Evolutionary conservation across 2,888 invertebrate species (phyloP).

Genomic region (Patella pellucida): DNA sequence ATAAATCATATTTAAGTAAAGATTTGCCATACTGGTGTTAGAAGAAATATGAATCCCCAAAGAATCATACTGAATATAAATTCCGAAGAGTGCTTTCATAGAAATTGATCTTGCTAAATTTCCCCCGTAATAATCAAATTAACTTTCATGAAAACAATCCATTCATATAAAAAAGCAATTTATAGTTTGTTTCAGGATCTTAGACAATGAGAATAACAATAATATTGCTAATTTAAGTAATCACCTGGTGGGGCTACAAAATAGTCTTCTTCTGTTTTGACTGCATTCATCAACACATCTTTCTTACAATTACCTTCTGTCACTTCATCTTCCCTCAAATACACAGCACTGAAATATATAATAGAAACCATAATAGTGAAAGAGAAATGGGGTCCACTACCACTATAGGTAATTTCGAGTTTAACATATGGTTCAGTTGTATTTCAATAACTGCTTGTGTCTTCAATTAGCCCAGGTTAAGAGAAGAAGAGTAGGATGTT

Average conservation of each 20-base stretch:
- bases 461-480: too few species aligned
- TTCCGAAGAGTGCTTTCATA: too few species aligned
- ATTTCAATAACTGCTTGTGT: too few species aligned
- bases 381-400: too few species aligned
- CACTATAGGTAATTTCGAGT: too few species aligned
- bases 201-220: not conserved
- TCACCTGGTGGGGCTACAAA: constrained; percentile 88
- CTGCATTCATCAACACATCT: constrained; percentile 82
- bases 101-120: not conserved
- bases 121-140: not conserved
- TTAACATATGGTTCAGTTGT: too few species aligned
- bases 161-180: not conserved
- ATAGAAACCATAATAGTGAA: too few species aligned
- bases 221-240: not conserved
- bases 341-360: constrained; percentile 66
- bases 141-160: not conserved
- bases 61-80: too few species aligned
- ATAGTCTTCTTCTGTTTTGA: constrained; percentile 86
- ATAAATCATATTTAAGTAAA: too few species aligned
- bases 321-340: constrained; percentile 80
- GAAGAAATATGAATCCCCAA: too few species aligned
- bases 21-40: too few species aligned
- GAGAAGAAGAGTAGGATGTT: too few species aligned
- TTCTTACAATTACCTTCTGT: constrained; percentile 80
- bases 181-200: not conserved